Evolutionary conservation across 2,797 vertebrate species (phyloP), one percentile per base, ranked within the genome.

Genomic region (Epinephelus awoara): DNA sequence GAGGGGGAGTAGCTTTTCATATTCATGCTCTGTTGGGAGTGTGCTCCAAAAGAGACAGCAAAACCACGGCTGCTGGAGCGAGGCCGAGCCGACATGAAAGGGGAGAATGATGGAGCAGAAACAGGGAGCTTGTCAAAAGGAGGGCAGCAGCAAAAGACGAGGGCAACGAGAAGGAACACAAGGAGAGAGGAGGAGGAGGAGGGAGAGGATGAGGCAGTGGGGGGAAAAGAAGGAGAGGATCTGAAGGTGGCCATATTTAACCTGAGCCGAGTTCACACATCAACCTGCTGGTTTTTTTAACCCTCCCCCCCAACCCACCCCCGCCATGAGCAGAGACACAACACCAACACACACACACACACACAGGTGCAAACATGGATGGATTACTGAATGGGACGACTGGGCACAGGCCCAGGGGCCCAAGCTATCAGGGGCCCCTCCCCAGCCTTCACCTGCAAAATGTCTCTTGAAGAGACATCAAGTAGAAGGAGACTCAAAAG

Each of bases 71-170:
- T 77, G 88, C 76, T 80, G 80, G 80, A 91, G 90, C 80, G 86
- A 86, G 80, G 87, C 69, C 72, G 84, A 86, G 85, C 85, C 72
- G 89, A 91, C 85, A 92, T 92, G 90, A 90, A 84, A 80, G 79
- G 84, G 77, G 84, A 77, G 79, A 69, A 85, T 83, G 90, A 89
- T 74, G 89, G 86, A 89, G 87, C 88, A 89, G 90, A 89, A 91
- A 93, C 88, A 88, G 81, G 90, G 88, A 92, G 91, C 89, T 90
- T 91, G 92, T 91, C 89, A 87, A 75, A 88, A 92, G 89, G 88
- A 89, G 90, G 85, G 88, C 87, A 84, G 87, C 85, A 79, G 87
- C 86, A 83, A 91, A 83, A 88, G 86, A 92, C 79, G 86, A 92
- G 87, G 87, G 89, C 82, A 86, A 66, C 42, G 71, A 77, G 80